A percentile compares a stretch with the other conserved stretches of the same genome.
Evolutionary conservation across 2,797 vertebrate genomes (phyloP).

Genomic region (Scyliorhinus canicula): DNA sequence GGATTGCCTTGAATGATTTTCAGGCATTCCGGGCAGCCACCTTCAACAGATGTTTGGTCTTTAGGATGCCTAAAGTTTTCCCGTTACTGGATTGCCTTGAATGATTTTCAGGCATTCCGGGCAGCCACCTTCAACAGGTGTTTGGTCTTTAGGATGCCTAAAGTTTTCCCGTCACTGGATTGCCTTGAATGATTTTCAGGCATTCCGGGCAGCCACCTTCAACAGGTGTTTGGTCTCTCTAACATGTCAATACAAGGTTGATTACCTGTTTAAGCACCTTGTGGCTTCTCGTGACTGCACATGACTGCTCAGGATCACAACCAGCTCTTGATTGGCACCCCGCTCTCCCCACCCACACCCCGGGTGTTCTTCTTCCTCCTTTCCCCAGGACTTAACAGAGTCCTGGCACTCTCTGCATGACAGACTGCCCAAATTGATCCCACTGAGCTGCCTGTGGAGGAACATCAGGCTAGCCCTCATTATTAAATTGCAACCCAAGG

Average conservation of each 20-base stretch:
- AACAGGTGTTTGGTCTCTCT: no score
- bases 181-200: no score
- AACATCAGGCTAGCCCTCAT: neutral
- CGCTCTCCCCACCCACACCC: neutral
- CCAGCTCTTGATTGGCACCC: neutral
- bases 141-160: no score
- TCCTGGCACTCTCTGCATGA: no score
- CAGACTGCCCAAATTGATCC: neutral
- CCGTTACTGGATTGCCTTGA: neutral
- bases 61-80: neutral
- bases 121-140: neutral
- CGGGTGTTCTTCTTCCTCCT: neutral
- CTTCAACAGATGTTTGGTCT: neutral
- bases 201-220: no score
- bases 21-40: neutral
- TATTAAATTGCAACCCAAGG: neutral
- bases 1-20: neutral
- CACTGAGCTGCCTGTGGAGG: neutral
- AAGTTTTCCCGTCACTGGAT: no score
- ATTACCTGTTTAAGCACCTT: neutral
- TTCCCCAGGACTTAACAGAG: neutral
- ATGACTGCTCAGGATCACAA: neutral
- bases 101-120: neutral
- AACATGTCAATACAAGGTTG: neutral
- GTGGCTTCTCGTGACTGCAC: neutral